A percentile compares a stretch with the other conserved stretches of the same genome.
These are phyloP conservation scores for Pelodiscus sinensis DNA, from an alignment of 2,113 vertebrate species.

Conservation along the genomic window DNA sequence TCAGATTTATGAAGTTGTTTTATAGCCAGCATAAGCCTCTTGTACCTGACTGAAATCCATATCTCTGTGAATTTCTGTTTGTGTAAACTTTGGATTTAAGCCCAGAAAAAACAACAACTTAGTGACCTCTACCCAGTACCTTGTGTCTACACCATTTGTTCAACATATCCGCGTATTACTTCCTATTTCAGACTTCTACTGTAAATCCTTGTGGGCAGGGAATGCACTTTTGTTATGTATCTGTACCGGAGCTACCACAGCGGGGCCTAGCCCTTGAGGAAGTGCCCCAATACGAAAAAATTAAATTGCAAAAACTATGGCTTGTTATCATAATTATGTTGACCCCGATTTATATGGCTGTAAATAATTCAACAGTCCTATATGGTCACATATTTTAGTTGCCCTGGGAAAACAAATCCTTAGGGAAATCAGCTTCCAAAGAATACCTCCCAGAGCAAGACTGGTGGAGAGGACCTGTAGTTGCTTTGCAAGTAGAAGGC, in stretches of 20 bases:
- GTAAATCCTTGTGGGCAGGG: not conserved
- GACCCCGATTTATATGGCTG: not conserved
- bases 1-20: not conserved
- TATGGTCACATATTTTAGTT: not conserved
- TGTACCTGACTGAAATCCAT: not conserved
- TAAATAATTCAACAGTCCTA: not conserved
- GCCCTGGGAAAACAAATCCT: fast-evolving
- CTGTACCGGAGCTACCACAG: not conserved
- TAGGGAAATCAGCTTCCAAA: not conserved
- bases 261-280: not conserved
- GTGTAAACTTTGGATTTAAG: not conserved
- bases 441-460: not conserved
- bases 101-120: not conserved
- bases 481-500: not conserved
- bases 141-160: not conserved
- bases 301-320: fast-evolving
- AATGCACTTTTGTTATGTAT: not conserved
- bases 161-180: not conserved
- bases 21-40: not conserved
- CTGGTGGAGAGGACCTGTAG: not conserved
- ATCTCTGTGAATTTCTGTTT: not conserved
- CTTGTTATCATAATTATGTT: not conserved
- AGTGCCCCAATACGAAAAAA: not conserved
- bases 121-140: not conserved
- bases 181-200: not conserved